Evolutionary conservation across 2,797 vertebrate genomes (phyloP), one percentile per base, ranked within the genome.

Genomic region (Tarsius wallacei): DNA sequence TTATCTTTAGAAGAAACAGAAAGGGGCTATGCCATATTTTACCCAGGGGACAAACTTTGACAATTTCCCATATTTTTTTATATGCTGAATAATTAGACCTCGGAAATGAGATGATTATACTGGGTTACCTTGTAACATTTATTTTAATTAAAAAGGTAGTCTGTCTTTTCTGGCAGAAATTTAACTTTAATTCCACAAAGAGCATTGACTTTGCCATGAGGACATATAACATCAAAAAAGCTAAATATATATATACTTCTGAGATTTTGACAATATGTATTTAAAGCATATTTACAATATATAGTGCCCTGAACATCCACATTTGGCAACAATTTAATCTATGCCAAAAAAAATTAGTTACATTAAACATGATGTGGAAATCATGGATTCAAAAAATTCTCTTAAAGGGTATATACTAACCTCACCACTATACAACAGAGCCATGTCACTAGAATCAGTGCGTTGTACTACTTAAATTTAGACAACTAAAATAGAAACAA

Each of bases 121-220:
- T 70, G 12, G 61, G 6, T 85, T 63, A 90, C 12, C 33, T 28
- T 21, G 21, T 80, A 80, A 83, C 21, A 71, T 5, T 80, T 73
- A 68, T 31, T 78, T 86, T 22, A 84, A 90, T 77, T 90, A 81
- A 87, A 77, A 97, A 96, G 15, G 10, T 14, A 53, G 53, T 70
- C 24, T 21, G 74, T 7, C 4, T 87, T 82, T 71, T 81, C 73
- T 73, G 21, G 68, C 17, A 82, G 26, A 57, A 91, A 73, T 78
- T 55, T 42, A 93, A 42, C 55, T 73, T 59, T 53, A 82, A 64
- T 91, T 63, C 55, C 42, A 63, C 64, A 84, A 55, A 68, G 36
- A 61, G 36, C 7, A 57, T 12, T 49, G 95, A 47, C 33, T 93
- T 88, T 85, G 66, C 85, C 36, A 53, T 5, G 13, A 85, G n/a